These are phyloP conservation scores for Drosophila diplacantha DNA, from an alignment of 2,888 invertebrate genomes.

Conservation along the genomic window DNA sequence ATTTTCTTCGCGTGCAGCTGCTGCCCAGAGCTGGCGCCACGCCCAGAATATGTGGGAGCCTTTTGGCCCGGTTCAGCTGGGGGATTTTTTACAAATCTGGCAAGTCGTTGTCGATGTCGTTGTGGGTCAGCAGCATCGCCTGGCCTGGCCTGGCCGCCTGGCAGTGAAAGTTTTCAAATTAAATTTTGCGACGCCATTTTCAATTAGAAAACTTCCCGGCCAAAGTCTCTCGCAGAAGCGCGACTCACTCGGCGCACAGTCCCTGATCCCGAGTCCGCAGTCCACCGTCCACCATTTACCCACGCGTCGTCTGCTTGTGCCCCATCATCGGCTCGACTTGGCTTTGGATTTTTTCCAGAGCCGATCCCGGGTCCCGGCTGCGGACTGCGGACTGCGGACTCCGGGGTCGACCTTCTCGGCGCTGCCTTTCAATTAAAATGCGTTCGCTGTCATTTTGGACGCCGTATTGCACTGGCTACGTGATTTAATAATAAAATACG, in stretches of 20 bases:
- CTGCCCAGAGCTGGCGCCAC: slow-evolving; percentile 8
- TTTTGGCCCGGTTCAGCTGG: slow-evolving; percentile 7
- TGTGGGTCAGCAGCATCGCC: slow-evolving; percentile 47
- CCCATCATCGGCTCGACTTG: slow-evolving; percentile 59
- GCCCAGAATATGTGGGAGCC: not conserved
- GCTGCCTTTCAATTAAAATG: slow-evolving; percentile 65
- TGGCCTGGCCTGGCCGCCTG: slow-evolving; percentile 26
- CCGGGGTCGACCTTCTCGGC: slow-evolving; percentile 12
- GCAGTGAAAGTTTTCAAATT: slow-evolving; percentile 72
- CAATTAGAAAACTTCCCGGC: slow-evolving; percentile 68
- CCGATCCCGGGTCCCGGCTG: slow-evolving; percentile 1
- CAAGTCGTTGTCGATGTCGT: slow-evolving; percentile 46
- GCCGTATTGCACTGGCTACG: slow-evolving; percentile 71
- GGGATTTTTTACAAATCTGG: slow-evolving; percentile 46
- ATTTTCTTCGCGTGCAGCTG: not conserved
- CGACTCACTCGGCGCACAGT: slow-evolving; percentile 12
- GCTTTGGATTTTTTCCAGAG: slow-evolving; percentile 34
- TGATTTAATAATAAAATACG: slow-evolving; percentile 70
- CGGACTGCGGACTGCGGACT: not conserved
- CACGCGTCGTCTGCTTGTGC: slow-evolving; percentile 39
- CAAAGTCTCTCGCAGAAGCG: slow-evolving; percentile 52
- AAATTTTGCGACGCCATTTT: slow-evolving; percentile 72
- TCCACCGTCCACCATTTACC: slow-evolving; percentile 4
- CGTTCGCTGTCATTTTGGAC: slow-evolving; percentile 71
- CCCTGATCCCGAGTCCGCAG: not conserved